Conservation (phyloP, 30 jellyfish, hydroid and myxozoan species). For the Hydractinia symbiolongicarpus region DNA sequence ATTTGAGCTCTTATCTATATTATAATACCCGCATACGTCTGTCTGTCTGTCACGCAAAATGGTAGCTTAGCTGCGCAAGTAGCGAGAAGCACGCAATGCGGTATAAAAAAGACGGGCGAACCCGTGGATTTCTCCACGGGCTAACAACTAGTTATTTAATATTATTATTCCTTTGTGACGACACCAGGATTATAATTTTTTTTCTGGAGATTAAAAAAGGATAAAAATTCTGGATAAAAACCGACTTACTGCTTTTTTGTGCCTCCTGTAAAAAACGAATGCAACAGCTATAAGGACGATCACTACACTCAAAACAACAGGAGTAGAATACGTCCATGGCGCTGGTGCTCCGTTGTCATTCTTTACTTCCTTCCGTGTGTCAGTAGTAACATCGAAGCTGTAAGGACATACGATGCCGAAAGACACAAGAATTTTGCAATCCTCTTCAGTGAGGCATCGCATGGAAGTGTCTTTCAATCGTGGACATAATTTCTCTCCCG, state of each 20-base stretch:
- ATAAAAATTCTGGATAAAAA: too few relatives aligned
- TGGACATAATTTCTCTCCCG: conserved; percentile 42
- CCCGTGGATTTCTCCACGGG: too few relatives aligned
- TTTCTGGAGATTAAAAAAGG: too few relatives aligned
- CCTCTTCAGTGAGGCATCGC: conserved; percentile 61
- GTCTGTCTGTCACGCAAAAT: too few relatives aligned
- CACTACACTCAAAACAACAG: conserved; percentile 12
- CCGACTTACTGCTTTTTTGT: background rate
- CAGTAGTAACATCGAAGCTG: conserved; percentile 6
- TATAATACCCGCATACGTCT: too few relatives aligned
- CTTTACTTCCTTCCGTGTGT: conserved; percentile 7
- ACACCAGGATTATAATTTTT: too few relatives aligned
- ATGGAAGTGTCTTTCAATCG: conserved; percentile 40
- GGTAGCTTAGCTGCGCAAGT: too few relatives aligned
- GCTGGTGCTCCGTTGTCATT: conserved; percentile 17
- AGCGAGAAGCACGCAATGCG: too few relatives aligned
- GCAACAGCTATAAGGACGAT: conserved; percentile 19
- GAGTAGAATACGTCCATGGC: conserved; percentile 42
- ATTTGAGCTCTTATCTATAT: too few relatives aligned
- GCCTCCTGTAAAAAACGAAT: conserved; percentile 24
- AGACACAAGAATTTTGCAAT: conserved; percentile 40
- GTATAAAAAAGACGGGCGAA: too few relatives aligned
- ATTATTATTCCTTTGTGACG: too few relatives aligned
- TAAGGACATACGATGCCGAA: conserved; percentile 54
- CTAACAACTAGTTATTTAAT: too few relatives aligned